Conservation (phyloP, 2,888 invertebrate species). For the Dynastes hyllus region DNA sequence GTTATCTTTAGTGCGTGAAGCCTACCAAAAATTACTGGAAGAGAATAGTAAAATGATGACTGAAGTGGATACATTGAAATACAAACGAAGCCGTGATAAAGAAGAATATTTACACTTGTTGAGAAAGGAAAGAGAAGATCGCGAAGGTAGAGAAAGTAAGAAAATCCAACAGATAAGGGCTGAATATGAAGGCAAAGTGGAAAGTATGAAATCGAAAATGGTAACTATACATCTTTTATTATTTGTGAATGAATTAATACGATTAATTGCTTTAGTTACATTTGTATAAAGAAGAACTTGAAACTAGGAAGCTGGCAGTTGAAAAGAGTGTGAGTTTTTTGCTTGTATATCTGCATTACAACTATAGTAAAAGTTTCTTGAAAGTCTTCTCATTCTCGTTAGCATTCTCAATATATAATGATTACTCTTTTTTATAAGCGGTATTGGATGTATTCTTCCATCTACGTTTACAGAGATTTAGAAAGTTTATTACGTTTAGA, state of each 20-base stretch:
- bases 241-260: conserved; percentile 14
- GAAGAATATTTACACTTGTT: conserved; percentile 66
- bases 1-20: conserved; percentile 64
- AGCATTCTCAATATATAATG: no score
- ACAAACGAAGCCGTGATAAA: conserved; percentile 66
- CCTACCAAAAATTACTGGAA: conserved; percentile 68
- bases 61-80: conserved; percentile 68
- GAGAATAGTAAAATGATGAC: conserved; percentile 67
- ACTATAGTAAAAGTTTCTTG: no score
- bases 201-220: conserved; percentile 87
- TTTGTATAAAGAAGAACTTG: conserved; percentile 78
- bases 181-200: conserved; percentile 84
- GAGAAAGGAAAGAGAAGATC: conserved; percentile 65
- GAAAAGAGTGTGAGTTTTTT: conserved; percentile 71
- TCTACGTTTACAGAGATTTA: no score
- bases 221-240: conserved; percentile 74
- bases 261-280: conserved; percentile 70
- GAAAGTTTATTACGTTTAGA: no score
- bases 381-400: no score
- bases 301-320: conserved; percentile 74
- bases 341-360: no score
- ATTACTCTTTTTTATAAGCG: no score
- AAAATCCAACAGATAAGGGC: conserved; percentile 74
- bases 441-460: no score
- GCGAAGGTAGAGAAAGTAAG: conserved; percentile 65